Evolutionary conservation across 2,113 vertebrate species (phyloP).

Genomic region (Erythrolamprus reginae): DNA sequence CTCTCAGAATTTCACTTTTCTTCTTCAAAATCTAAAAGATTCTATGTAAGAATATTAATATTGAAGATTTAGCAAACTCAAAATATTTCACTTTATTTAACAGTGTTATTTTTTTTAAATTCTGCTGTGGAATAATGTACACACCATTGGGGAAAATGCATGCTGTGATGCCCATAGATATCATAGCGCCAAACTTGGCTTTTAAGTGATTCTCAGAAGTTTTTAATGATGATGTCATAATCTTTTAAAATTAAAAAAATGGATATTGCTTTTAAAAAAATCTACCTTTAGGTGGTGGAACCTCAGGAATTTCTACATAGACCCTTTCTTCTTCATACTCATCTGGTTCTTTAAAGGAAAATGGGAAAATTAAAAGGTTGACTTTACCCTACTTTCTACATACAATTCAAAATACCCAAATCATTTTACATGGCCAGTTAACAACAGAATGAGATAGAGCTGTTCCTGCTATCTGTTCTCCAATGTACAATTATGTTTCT

Average conservation of each 20-base stretch:
- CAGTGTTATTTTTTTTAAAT: not conserved
- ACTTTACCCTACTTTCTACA: not conserved
- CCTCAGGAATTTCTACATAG: constrained; percentile 61
- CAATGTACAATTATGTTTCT: not conserved
- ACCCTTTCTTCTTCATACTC: constrained; percentile 60
- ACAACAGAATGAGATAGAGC: not conserved
- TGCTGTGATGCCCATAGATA: not conserved
- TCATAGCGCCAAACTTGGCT: not conserved
- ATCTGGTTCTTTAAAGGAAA: constrained; percentile 71
- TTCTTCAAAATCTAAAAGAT: not conserved
- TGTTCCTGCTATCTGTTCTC: not conserved
- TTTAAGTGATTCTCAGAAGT: not conserved
- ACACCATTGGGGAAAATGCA: not conserved
- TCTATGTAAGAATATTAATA: not conserved
- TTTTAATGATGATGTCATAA: not conserved
- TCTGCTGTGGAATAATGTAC: not conserved
- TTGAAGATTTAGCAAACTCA: not conserved
- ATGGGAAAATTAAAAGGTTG: constrained; percentile 7
- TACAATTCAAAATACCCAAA: not conserved
- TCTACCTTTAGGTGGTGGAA: constrained; percentile 65
- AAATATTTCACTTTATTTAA: not conserved
- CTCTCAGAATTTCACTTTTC: not conserved
- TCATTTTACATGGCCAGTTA: not conserved
- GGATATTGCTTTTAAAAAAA: not conserved
- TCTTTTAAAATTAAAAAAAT: not conserved